Conservation (phyloP, 2,113 vertebrate species). For the Dicrurus megarhynchus region DNA sequence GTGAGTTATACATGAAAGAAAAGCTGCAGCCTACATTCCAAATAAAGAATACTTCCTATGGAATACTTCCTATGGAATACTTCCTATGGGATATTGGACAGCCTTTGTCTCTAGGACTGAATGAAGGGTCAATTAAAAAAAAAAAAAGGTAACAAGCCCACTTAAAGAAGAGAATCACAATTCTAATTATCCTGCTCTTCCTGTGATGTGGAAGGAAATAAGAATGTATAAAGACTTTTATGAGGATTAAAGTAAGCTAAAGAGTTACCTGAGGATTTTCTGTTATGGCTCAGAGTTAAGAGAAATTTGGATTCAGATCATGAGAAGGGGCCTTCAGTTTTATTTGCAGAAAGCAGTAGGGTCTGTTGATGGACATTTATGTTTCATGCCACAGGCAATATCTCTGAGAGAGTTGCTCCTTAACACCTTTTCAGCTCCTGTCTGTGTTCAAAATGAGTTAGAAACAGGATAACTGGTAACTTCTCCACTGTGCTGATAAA, state of each 20-base stretch:
- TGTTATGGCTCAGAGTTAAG: not conserved
- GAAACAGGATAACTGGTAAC: not conserved
- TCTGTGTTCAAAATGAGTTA: not conserved
- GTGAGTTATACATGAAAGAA: not conserved
- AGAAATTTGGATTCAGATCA: not conserved
- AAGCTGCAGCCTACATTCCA: not conserved
- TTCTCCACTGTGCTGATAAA: conserved; percentile 28
- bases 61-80: not conserved
- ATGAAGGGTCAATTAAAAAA: not conserved
- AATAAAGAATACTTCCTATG: not conserved
- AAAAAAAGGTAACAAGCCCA: not conserved
- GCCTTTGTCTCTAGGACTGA: not conserved
- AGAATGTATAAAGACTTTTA: not conserved
- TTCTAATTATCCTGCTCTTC: not conserved
- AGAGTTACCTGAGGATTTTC: not conserved
- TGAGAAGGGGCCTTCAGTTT: not conserved
- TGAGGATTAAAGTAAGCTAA: conserved; percentile 5
- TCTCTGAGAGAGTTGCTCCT: not conserved
- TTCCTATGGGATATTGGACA: not conserved
- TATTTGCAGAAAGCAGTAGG: not conserved
- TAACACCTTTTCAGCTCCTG: not conserved
- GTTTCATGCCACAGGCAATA: not conserved
- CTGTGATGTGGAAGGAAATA: conserved; percentile 20
- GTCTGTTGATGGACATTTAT: not conserved
- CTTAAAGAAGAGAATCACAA: not conserved